phyloP scores from a whole-genome alignment of 2,797 vertebrate genomes.

The Karalla daura region DNA sequence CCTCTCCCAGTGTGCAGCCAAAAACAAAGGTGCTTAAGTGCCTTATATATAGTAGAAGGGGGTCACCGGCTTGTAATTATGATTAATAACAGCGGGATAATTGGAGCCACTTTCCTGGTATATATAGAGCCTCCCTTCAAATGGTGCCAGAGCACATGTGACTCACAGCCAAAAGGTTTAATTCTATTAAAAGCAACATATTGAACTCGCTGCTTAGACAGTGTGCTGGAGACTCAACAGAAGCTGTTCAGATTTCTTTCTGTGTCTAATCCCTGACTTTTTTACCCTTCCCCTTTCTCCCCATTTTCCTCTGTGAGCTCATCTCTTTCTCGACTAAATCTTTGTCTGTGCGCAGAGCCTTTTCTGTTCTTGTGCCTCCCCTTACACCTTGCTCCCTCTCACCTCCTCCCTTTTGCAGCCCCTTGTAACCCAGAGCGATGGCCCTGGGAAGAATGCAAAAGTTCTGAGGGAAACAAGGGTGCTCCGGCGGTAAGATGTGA shows the following conservation, averaged over 20 bases:
- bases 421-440: conserved; percentile 25
- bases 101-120: conserved; percentile 31
- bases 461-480: conserved; percentile 66
- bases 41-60: conserved; percentile 44
- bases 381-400: conserved; percentile 45
- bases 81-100: conserved; percentile 43
- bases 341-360: conserved; percentile 52
- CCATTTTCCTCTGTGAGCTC: conserved; percentile 13
- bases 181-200: conserved; percentile 55
- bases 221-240: conserved; percentile 11
- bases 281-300: conserved; percentile 21
- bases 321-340: conserved; percentile 26
- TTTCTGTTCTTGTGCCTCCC: conserved; percentile 37
- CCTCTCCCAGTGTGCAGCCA: conserved; percentile 35
- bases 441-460: conserved; percentile 69
- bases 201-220: conserved; percentile 35
- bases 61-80: conserved; percentile 49
- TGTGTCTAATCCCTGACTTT: conserved; percentile 47
- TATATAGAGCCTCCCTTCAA: conserved; percentile 5
- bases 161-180: conserved; percentile 38
- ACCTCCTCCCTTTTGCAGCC: background rate
- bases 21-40: conserved; percentile 59
- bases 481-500: conserved; percentile 58
- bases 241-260: conserved; percentile 37
- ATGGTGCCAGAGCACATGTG: conserved; percentile 12